Evolutionary conservation across 1,140 invertebrate species (phyloP).

Genomic region (Musca vetustissima): DNA sequence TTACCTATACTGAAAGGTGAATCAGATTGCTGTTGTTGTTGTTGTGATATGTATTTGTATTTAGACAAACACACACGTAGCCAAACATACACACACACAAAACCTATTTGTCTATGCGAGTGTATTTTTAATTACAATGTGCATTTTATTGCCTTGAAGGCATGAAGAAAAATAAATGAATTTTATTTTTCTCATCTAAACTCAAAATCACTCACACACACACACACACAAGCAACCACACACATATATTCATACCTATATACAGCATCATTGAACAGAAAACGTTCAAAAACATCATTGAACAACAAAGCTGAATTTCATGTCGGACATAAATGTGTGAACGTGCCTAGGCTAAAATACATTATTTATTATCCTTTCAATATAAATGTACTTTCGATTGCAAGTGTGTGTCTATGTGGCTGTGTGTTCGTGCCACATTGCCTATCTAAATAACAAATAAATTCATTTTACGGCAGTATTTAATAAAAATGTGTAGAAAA

Average conservation of each 20-base stretch:
- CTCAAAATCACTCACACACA: background rate
- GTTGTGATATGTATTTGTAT: background rate
- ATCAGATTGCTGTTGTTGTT: no score
- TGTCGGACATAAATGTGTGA: background rate
- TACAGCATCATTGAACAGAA: no score
- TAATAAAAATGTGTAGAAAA: constrained; percentile 19
- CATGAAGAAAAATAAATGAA: constrained; percentile 22
- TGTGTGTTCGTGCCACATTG: background rate
- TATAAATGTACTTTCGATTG: background rate
- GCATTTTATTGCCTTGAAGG: constrained; percentile 20
- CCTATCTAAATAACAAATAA: constrained; percentile 11
- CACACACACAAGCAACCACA: background rate
- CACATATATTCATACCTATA: background rate
- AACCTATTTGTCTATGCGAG: background rate
- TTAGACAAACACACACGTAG: no score
- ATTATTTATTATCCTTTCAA: background rate
- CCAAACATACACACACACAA: no score
- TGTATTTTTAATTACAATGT: constrained; percentile 24
- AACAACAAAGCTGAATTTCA: no score
- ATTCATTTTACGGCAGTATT: constrained; percentile 4
- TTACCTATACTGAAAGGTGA: constrained; percentile 1
- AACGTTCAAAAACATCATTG: background rate
- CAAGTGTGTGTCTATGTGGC: background rate
- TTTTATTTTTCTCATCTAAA: constrained; percentile 9
- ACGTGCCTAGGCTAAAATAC: constrained; percentile 4